These are phyloP conservation scores for Panurus biarmicus DNA, from an alignment of 2,113 vertebrate species.

Conservation along the genomic window DNA sequence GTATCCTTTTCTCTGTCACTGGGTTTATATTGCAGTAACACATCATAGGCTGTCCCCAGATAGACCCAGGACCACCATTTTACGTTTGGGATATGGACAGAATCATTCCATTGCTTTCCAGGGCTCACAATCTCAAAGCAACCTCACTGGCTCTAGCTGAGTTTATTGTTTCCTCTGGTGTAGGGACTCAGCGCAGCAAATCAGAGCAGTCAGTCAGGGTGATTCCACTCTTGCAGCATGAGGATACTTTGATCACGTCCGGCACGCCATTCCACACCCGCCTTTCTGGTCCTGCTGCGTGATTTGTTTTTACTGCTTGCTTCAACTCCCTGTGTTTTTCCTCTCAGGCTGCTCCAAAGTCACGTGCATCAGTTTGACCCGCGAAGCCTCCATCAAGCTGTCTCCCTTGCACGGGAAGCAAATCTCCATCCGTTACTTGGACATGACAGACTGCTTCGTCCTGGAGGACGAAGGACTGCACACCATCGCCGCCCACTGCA, in stretches of 20 bases:
- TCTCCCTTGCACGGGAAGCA: constrained; percentile 89
- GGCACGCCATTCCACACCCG: background rate
- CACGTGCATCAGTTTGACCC: constrained; percentile 92
- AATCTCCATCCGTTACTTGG: constrained; percentile 91
- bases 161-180: background rate
- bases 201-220: background rate
- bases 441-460: constrained; percentile 97
- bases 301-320: background rate
- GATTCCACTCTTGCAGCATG: background rate
- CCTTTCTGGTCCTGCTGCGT: background rate
- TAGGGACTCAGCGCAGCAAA: background rate
- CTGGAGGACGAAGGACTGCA: constrained; percentile 94
- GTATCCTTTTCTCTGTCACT: background rate
- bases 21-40: background rate
- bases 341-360: constrained; percentile 94
- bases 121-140: background rate
- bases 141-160: background rate
- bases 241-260: background rate
- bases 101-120: background rate
- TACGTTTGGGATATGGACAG: background rate
- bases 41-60: background rate
- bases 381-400: constrained; percentile 87
- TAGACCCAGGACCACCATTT: background rate
- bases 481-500: constrained; percentile 94
- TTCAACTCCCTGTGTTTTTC: background rate